Base-by-base conservation (phyloP, 2,797 vertebrate species). In the Pogonophryne albipinna region DNA sequence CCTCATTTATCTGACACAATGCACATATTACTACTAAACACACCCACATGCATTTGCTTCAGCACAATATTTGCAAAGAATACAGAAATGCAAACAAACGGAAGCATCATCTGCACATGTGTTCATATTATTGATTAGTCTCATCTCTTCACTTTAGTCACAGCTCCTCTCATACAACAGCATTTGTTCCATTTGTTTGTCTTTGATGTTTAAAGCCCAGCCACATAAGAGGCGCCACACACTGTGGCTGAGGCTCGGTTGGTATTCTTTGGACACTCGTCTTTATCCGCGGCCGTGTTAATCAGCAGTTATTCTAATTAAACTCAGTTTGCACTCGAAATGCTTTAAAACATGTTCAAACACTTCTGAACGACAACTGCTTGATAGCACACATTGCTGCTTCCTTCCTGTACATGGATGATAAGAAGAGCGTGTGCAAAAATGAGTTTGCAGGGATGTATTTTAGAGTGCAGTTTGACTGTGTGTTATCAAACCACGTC, bases 241-340 rank as follows among this genome's bases (percentile, higher is more conserved):
- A 31, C 51, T 17, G 58, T 41, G 58, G 59, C 82, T 75, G 58
- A 77, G 72, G 47, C 74, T 16, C 71, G 65, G 74, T 76, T 86
- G 85, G 83, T 85, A 86, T 85, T 84, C 84, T 82, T 83, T 84
- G 74, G 75, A 70, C 68, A 79, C 71, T 79, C 19, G 16, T 84
- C 82, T 87, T 81, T 65, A 82, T 86, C 78, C 57, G 10, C 75
- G n/a, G 79, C 66, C 4, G 64, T 57, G 79, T 84, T 89, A 91
- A 92, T 91, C 87, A 88, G 87, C 83, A 74, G 83, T 64, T 74
- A 17, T 75, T 88, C 79, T 91, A 92, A 92, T 94, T 91, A 92
- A 90, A 89, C 78, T 74, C 58, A n/a, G 80, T 88, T 91, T 89
- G 88, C 88, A 82, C 85, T 90, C 60, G 73, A 83, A 92, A 89